These are phyloP conservation scores for Drosophila leonis DNA, from an alignment of 2,888 invertebrate species.

Conservation along the genomic window DNA sequence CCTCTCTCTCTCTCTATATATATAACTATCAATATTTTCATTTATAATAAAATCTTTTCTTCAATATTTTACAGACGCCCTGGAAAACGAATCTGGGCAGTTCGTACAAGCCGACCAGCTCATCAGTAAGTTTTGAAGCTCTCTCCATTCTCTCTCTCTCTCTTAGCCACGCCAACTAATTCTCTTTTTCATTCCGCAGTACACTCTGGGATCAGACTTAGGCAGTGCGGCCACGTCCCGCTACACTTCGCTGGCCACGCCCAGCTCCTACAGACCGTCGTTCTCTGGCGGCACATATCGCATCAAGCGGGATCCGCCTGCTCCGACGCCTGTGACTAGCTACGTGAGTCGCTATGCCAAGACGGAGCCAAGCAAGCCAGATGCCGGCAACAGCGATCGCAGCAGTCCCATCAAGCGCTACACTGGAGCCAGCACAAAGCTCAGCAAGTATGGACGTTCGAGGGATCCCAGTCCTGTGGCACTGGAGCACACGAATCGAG, in stretches of 20 bases:
- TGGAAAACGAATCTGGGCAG: constrained; percentile 84
- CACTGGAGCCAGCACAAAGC: constrained; percentile 61
- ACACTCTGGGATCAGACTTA: constrained; percentile 83
- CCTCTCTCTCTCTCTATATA: not conserved
- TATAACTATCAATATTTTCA: not conserved
- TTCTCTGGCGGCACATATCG: constrained; percentile 85
- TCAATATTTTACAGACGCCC: constrained; percentile 77
- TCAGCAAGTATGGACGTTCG: constrained; percentile 82
- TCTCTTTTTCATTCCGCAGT: constrained; percentile 60
- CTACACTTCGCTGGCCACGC: constrained; percentile 82
- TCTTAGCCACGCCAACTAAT: too few species aligned
- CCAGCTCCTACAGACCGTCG: constrained; percentile 85
- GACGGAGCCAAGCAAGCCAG: constrained; percentile 55
- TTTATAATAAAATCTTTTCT: not conserved
- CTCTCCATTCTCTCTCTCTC: too few species aligned
- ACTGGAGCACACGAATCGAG: constrained; percentile 81
- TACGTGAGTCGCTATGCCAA: constrained; percentile 82
- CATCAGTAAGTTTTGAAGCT: constrained; percentile 72
- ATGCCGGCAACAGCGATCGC: constrained; percentile 63
- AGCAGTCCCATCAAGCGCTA: constrained; percentile 78
- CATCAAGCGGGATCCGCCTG: constrained; percentile 82
- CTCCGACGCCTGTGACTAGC: constrained; percentile 64
- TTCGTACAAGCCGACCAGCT: constrained; percentile 81
- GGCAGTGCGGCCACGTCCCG: constrained; percentile 69
- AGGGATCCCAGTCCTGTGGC: constrained; percentile 84